phyloP scores from a whole-genome alignment of 2,888 invertebrate species.

The Morpho achilles region DNA sequence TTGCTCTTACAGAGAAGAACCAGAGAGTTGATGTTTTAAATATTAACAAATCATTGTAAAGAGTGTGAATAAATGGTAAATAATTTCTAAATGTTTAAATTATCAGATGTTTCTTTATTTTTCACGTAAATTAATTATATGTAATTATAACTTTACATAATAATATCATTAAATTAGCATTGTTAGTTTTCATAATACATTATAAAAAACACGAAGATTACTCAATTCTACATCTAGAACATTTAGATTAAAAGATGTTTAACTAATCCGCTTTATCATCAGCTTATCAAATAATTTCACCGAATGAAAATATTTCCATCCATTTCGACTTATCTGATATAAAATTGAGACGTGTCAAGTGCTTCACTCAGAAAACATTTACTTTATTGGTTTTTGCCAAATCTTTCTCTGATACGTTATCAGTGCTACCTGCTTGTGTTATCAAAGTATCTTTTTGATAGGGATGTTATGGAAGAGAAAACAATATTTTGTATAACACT shows the following conservation, averaged over 20 bases:
- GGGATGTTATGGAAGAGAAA: not conserved
- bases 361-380: conserved; percentile 17
- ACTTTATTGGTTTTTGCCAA: conserved; percentile 24
- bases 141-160: too few species aligned
- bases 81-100: too few species aligned
- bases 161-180: too few species aligned
- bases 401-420: conserved; percentile 26
- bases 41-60: too few species aligned
- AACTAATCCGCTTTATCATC: not conserved
- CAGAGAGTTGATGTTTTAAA: too few species aligned
- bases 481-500: too few species aligned
- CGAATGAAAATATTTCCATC: conserved; percentile 13
- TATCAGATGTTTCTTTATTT: too few species aligned
- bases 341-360: conserved; percentile 26
- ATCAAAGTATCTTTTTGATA: conserved; percentile 7
- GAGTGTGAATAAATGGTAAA: too few species aligned
- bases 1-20: too few species aligned
- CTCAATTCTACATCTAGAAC: conserved; percentile 3
- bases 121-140: too few species aligned
- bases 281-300: conserved; percentile 13
- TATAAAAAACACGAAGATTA: too few species aligned
- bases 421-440: conserved; percentile 17
- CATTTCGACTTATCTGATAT: conserved; percentile 15
- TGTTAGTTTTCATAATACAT: too few species aligned
- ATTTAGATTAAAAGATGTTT: conserved; percentile 9